Base-by-base conservation (phyloP, 2,797 vertebrate species). In the Ataeniobius toweri region DNA sequence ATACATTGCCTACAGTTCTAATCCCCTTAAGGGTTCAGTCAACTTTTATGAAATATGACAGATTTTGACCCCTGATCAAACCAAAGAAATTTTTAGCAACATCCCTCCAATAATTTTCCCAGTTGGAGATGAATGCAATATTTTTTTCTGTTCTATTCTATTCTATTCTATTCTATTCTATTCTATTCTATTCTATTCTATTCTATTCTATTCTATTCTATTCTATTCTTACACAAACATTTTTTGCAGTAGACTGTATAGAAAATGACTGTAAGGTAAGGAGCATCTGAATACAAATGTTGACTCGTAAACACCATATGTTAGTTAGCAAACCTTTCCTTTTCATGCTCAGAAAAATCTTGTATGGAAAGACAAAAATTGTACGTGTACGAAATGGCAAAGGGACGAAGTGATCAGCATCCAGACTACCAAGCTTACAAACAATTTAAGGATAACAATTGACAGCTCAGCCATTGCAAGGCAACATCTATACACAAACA, bases 401-500 rank as follows among this genome's bases (percentile, higher is more conserved):
- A 26, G 44, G 44, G 41, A 46, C 67, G 18, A 69, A n/a, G 28
- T 48, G n/a, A 46, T 48, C 3, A 7, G 13, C 5, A 69, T 13
- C 44, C 6, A 69, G 44, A 26, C 67, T 16, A 48, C 16, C n/a
- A 48, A 91, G 86, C 82, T 80, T 85, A 86, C 67, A 84, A 90
- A 89, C 84, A 73, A 85, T 71, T 51, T 81, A 81, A 85, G 75
- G 79, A 89, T 80, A 89, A 92, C 86, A 87, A 85, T 70, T 82
- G 88, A 90, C 85, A 86, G 72, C 85, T 68, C 91, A 94, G 80
- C 86, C 84, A 93, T 91, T 83, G 90, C 93, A 93, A 92, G 79
- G 75, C 87, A 92, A 85, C 89, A 83, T 85, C 86, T 82, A 93
- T 95, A 97, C 96, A 96, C 85, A 92, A 94, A 98, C 97, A 95